phyloP scores from a whole-genome alignment of 2,113 vertebrate genomes.

The Ptyas mucosa region DNA sequence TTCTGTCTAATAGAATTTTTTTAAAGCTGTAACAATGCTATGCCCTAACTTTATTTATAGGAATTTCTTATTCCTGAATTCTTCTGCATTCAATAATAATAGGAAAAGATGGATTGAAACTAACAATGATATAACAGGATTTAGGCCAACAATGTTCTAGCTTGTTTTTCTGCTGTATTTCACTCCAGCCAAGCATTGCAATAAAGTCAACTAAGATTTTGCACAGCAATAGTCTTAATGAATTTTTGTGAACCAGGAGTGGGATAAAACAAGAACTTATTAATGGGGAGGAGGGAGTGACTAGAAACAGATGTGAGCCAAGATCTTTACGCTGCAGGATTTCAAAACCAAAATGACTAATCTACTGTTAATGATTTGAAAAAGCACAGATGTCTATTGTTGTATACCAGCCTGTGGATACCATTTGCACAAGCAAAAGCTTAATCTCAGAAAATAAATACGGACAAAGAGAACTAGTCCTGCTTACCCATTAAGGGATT shows the following conservation, averaged over 20 bases:
- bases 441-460: constrained; percentile 49
- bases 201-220: background rate
- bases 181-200: background rate
- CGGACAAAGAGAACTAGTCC: constrained; percentile 35
- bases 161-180: background rate
- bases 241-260: background rate
- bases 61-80: background rate
- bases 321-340: constrained; percentile 1
- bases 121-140: background rate
- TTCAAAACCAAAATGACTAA: constrained; percentile 40
- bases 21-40: background rate
- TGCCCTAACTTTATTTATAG: background rate
- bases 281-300: background rate
- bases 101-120: background rate
- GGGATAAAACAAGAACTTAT: constrained; percentile 1
- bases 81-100: background rate
- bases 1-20: background rate
- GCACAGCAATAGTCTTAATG: background rate
- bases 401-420: constrained; percentile 15
- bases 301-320: constrained; percentile 16
- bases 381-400: constrained; percentile 41
- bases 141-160: background rate
- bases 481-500: constrained; percentile 34
- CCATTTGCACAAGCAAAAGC: constrained; percentile 35
- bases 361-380: constrained; percentile 34